Conservation (phyloP, 2,888 invertebrate genomes). For the Athripsodes cinereus region DNA sequence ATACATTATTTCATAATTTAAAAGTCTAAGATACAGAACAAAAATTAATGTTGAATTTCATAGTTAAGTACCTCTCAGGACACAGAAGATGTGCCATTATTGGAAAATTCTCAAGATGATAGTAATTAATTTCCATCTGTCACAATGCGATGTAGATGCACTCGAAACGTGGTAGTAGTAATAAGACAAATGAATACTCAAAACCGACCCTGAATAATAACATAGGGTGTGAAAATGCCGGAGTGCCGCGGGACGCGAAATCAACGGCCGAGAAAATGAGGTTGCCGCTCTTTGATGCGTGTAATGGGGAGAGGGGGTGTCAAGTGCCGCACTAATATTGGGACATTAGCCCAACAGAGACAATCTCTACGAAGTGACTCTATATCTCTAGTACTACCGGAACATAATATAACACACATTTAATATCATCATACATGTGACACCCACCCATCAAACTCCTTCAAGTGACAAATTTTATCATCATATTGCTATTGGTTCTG, state of each 20-base stretch:
- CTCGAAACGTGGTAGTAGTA: neutral
- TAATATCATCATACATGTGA: no score
- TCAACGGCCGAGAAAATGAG: constrained; percentile 56
- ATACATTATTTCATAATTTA: no score
- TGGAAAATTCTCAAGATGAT: neutral
- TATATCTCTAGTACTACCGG: no score
- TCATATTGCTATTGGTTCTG: no score
- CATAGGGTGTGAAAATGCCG: constrained; percentile 28
- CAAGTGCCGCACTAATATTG: constrained; percentile 8
- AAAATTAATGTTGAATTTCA: no score
- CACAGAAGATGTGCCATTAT: no score
- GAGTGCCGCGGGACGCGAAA: constrained; percentile 36
- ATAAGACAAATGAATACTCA: no score
- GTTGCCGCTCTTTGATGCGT: constrained; percentile 44
- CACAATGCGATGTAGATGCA: neutral
- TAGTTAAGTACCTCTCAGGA: no score
- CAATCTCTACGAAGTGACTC: no score
- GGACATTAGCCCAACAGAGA: constrained; percentile 1
- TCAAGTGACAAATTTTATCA: neutral
- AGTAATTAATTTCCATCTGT: neutral
- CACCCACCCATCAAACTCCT: neutral
- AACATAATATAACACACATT: no score
- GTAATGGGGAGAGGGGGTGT: constrained; percentile 38
- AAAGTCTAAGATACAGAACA: no score
- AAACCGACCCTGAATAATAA: neutral